These are phyloP conservation scores for Microcebus lehilahytsara DNA, from an alignment of 2,113 vertebrate species.

Conservation along the genomic window DNA sequence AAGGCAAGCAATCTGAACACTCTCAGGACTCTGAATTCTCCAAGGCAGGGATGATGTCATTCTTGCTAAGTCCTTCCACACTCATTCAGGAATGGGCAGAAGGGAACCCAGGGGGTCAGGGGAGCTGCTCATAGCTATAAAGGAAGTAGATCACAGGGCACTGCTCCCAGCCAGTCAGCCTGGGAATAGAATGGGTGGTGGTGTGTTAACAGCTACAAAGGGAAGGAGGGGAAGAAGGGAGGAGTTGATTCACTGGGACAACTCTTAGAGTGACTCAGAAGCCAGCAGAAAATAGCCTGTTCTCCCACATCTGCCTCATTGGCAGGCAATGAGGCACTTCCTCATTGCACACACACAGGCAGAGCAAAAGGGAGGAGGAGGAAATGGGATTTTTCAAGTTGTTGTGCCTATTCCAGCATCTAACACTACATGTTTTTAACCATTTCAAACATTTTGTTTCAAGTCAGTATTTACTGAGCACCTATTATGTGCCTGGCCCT, in stretches of 20 bases:
- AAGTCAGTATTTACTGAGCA: background rate
- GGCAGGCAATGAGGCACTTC: constrained; percentile 70
- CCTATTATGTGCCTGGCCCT: background rate
- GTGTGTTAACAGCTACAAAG: constrained; percentile 46
- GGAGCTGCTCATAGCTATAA: background rate
- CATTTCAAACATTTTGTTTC: background rate
- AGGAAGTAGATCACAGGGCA: constrained; percentile 1
- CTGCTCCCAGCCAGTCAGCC: background rate
- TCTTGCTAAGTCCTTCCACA: background rate
- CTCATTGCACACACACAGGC: constrained; percentile 55
- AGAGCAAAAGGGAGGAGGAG: constrained; percentile 59
- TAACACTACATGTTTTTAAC: background rate
- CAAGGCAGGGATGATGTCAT: constrained; percentile 19
- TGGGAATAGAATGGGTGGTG: constrained; percentile 9
- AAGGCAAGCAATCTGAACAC: constrained; percentile 35
- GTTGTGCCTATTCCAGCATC: background rate
- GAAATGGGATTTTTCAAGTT: constrained; percentile 58
- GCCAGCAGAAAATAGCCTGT: constrained; percentile 63
- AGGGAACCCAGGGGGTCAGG: background rate
- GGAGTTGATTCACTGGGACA: constrained; percentile 62
- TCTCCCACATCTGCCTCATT: constrained; percentile 62
- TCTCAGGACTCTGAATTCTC: constrained; percentile 16
- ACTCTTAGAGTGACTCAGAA: constrained; percentile 72
- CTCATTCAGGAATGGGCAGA: background rate
- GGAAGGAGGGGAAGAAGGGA: background rate